Base-by-base conservation (phyloP, 2,888 invertebrate genomes). In the Lasioglossum morio region DNA sequence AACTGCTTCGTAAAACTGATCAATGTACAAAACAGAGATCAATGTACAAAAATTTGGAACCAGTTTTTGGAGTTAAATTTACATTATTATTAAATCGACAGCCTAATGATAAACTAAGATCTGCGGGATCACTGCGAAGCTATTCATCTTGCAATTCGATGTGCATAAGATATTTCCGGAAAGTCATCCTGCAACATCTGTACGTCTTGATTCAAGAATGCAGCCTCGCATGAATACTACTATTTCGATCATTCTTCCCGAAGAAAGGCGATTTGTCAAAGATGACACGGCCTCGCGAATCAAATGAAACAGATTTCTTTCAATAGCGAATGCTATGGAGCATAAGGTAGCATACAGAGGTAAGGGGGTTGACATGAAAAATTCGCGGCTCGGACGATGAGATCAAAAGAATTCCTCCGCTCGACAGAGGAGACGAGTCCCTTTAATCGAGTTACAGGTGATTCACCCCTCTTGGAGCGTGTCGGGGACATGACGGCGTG, bases 391-490 rank as follows among this genome's bases (percentile, higher is more conserved):
- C 46, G 27, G 16, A 12, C 27, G 30, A 5, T 2, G 43, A 16
- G 82, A 80, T 77, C 77, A 74, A 81, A 87, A 81, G 83, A 83
- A 79, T 77, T 82, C 70, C 74, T 66, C 8, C 37, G 69, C 12
- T 19, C 75, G 63, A 46, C 43, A 43, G 63, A 57, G 72, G 40
- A 34, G 53, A 53, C 77, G 74, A 40, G 63, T 72, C 84, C 69
- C 78, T 82, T 85, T 87, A 88, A 88, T 88, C 88, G 87, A 82
- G 81, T 85, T 77, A 72, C 84, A 66, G 84, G 88, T 85, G 83
- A 84, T 88, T 84, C 88, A 82, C 75, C 79, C 88, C 66, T 43
- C 78, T 74, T 40, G 57, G 70, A 75, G 77, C 75, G 63, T 82
- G 81, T 82, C 85, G 40, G 66, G 70, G 73, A 19, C 73, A 76